These are phyloP conservation scores for Pterostichus madidus DNA, from an alignment of 2,888 invertebrate species.

Conservation along the genomic window DNA sequence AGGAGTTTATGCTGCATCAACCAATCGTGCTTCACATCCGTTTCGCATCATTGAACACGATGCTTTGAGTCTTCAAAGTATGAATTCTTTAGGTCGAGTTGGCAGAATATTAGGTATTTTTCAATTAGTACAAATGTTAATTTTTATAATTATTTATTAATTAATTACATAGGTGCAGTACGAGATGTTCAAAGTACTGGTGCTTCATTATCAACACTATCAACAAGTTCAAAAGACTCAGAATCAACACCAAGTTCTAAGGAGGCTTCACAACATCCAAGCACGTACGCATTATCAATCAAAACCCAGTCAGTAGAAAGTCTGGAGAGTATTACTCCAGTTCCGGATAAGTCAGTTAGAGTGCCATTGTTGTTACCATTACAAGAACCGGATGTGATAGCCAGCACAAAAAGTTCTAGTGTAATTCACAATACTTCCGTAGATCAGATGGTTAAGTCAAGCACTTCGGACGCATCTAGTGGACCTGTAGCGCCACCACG, in stretches of 20 bases:
- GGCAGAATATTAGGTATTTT: conserved; percentile 86
- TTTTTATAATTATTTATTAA: not conserved
- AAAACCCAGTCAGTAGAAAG: conserved; percentile 72
- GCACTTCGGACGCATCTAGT: conserved; percentile 72
- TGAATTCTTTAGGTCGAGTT: conserved; percentile 91
- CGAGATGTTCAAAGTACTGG: conserved; percentile 72
- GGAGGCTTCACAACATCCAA: conserved; percentile 74
- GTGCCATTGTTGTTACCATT: conserved; percentile 77
- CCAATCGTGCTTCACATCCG: conserved; percentile 85
- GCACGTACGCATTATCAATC: conserved; percentile 70
- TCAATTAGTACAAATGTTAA: not conserved
- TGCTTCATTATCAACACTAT: conserved; percentile 74
- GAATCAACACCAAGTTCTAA: conserved; percentile 76
- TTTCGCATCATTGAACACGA: conserved; percentile 93
- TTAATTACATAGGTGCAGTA: conserved; percentile 65
- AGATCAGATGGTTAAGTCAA: conserved; percentile 68
- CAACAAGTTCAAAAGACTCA: conserved; percentile 75
- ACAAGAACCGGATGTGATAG: conserved; percentile 95
- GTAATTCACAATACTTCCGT: conserved; percentile 77
- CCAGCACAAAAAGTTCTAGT: conserved; percentile 88
- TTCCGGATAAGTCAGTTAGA: conserved; percentile 31
- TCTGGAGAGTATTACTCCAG: conserved; percentile 10
- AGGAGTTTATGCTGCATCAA: conserved; percentile 83
- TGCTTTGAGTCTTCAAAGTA: conserved; percentile 91
- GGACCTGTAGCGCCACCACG: conserved; percentile 89